Base-by-base conservation (phyloP, 2,113 vertebrate genomes). In the Capra hircus region DNA sequence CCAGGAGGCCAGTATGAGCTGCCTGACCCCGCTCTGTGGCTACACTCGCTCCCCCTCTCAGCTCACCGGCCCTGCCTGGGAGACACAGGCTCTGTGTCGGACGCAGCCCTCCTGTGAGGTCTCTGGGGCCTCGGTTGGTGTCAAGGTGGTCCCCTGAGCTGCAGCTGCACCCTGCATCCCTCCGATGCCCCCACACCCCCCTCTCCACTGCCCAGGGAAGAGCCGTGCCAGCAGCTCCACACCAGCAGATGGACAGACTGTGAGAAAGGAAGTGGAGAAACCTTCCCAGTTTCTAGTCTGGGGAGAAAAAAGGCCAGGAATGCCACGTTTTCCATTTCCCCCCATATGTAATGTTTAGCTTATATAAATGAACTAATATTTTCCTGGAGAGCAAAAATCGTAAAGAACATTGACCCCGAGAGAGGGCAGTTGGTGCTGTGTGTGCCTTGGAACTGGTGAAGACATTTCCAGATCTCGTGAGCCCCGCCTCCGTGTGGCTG, bases 331-430 rank as follows among this genome's bases (percentile, higher is more conserved):
- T 95, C 59, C 62, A 16, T 77, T 67, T 15, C 43, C 71, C 50
- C 45, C 8, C 11, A 6, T 74, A 60, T 81, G 95, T 89, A 89
- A 82, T 94, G 96, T 93, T 93, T 96, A 91, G 45, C 71, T 97
- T 97, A 88, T 77, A 84, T 64, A 97, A 98, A 96, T 96, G 92
- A 97, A 81, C 90, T 97, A 88, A 96, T 95, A 95, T 90, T 98
- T 98, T 95, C 95, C 98, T 96, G 96, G 94, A 98, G 96, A 98
- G 92, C 92, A 96, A 94, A 98, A 96, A 82, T 90, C 67, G 57
- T 91, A 84, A 77, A 96, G 91, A 95, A 84, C 6, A 2, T 21
- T 98, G 96, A 96, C 97, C 94, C 71, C 55, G 62, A 60, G 67
- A 80, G 43, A 97, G 89, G 88, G 89, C 95, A 91, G 96, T 74